phyloP scores from a whole-genome alignment of 2,888 invertebrate genomes.

The Callyntrura guangdongensis region DNA sequence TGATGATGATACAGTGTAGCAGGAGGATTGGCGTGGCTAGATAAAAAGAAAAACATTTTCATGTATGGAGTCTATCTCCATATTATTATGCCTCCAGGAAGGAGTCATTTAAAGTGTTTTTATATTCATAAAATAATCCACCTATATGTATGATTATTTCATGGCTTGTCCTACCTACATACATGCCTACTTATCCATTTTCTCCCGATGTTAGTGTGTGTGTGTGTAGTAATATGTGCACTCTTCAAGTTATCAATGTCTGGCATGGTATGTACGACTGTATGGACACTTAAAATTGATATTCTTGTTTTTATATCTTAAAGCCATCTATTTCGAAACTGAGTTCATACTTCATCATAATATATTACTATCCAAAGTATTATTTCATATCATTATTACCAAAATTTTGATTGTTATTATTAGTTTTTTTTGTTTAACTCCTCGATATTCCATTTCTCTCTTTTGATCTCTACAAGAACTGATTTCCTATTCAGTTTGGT shows the following conservation, averaged over 20 bases:
- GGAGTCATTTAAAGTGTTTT: conserved; percentile 19
- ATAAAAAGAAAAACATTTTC: too few species aligned
- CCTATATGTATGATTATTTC: not conserved
- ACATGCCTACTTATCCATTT: not conserved
- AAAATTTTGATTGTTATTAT: conserved; percentile 62
- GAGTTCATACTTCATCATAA: conserved; percentile 13
- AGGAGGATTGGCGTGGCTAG: conserved; percentile 7
- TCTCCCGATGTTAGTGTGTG: too few species aligned
- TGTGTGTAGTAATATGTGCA: too few species aligned
- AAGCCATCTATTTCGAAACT: not conserved
- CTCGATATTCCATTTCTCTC: conserved; percentile 3
- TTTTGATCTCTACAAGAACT: not conserved
- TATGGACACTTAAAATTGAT: too few species aligned
- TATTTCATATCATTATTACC: conserved; percentile 64
- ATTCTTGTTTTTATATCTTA: conserved; percentile 12
- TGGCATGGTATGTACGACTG: not conserved
- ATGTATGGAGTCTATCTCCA: too few species aligned
- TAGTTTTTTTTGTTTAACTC: conserved; percentile 30
- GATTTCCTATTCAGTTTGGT: conserved; percentile 45
- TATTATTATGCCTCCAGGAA: conserved; percentile 10
- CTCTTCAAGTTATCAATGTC: not conserved
- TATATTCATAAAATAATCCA: conserved; percentile 4
- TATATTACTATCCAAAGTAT: not conserved
- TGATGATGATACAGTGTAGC: conserved; percentile 12
- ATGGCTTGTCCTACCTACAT: not conserved